Evolutionary conservation across 2,113 vertebrate species (phyloP), one percentile per base, ranked within the genome.

Genomic region (Chamaea fasciata): DNA sequence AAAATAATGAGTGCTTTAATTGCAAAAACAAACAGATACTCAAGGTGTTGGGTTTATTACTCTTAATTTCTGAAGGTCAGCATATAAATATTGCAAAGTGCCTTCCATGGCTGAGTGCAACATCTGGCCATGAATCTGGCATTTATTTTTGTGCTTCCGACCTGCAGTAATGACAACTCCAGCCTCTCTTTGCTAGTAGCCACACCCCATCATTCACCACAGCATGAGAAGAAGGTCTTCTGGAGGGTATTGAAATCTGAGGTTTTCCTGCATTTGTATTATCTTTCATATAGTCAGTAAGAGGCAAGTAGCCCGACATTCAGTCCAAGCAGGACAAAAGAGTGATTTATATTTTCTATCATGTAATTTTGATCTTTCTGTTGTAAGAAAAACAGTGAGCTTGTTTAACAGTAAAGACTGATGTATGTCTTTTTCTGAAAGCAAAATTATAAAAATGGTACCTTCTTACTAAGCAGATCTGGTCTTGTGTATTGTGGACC

Each of bases 391-490:
- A 79, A 68, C 65, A 71, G 31, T 22, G 57, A 87, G 37, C 37
- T 91, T 92, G 62, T 92, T 94, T 87, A 95, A 86, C 60, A 83
- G 42, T 31, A 67, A 83, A 92, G 76, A 79, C 10, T 69, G 81
- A 92, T 60, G 49, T 37, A 35, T 5, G 9, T 39, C 46, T 55
- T 88, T 59, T 78, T 92, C 80, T 81, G 80, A 93, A 86, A 89
- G 56, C 42, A 57, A 9, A 53, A 83, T 68, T 46, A 47, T 87
- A 82, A 94, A 91, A 95, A 56, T 14, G 14, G 41, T 78, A 76
- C 22, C 64, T 81, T 91, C 87, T 95, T 68, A 91, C 77, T 75
- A 87, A 87, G 87, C 81, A 94, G 31, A 89, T 87, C 28, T 87
- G 50, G n/a, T 94, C 27, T 76, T 75, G 31, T 81, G 41, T 35